phyloP scores from a whole-genome alignment of 2,888 invertebrate species.

The Drosophila cognata region DNA sequence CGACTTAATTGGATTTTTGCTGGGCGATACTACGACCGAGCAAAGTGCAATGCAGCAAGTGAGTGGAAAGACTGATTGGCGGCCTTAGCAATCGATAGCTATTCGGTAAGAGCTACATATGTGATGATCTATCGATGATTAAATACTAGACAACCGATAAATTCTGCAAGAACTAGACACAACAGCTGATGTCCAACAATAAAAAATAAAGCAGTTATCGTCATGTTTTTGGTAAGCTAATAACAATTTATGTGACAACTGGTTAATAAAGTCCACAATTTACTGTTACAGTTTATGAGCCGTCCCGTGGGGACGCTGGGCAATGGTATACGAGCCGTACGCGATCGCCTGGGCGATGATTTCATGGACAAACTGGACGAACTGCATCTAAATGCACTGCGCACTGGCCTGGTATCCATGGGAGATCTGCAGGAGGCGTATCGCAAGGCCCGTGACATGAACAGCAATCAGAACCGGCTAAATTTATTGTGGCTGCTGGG shows the following conservation, averaged over 20 bases:
- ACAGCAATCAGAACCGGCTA: slow-evolving; percentile 70
- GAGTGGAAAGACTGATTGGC: slow-evolving; percentile 31
- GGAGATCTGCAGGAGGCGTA: slow-evolving; percentile 83
- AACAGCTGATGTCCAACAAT: slow-evolving; percentile 44
- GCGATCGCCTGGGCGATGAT: slow-evolving; percentile 75
- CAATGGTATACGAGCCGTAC: slow-evolving; percentile 65
- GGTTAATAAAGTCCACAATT: neutral
- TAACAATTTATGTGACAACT: neutral
- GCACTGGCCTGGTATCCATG: slow-evolving; percentile 81
- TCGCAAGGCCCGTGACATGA: slow-evolving; percentile 77
- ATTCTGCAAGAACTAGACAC: neutral
- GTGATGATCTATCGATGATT: slow-evolving; percentile 2
- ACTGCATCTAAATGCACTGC: slow-evolving; percentile 81
- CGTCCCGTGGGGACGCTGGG: slow-evolving; percentile 74
- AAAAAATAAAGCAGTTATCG: slow-evolving; percentile 17
- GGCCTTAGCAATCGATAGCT: slow-evolving; percentile 27
- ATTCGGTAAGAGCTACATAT: slow-evolving; percentile 14
- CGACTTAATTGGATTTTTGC: slow-evolving; percentile 55
- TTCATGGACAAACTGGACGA: slow-evolving; percentile 78
- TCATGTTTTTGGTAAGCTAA: slow-evolving; percentile 65
- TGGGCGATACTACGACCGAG: slow-evolving; percentile 77
- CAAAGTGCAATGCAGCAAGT: slow-evolving; percentile 46
- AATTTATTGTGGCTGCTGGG: slow-evolving; percentile 82
- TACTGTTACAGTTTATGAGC: slow-evolving; percentile 75
- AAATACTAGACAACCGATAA: slow-evolving; percentile 5